A percentile compares a stretch with the other conserved stretches of the same genome.
phyloP scores from a whole-genome alignment of 30 jellyfish, hydroid and myxozoan species.

The Aurelia sp. region DNA sequence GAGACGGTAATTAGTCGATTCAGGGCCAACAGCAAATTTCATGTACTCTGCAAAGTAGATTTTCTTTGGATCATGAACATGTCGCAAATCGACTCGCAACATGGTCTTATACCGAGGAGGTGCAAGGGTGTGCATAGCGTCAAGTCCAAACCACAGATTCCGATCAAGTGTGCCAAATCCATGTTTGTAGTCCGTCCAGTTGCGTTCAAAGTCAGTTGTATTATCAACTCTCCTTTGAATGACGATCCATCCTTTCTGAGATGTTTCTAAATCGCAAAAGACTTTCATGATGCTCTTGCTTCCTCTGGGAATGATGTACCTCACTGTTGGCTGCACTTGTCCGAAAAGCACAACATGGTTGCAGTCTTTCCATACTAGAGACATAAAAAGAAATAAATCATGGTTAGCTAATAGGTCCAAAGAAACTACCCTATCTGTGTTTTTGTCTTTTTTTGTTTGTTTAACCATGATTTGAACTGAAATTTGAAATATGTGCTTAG shows the following conservation, averaged over 20 bases:
- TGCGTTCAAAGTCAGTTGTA: slow-evolving; percentile 25
- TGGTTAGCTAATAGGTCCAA: too few relatives aligned
- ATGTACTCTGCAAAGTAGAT: slow-evolving; percentile 33
- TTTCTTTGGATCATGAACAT: neutral
- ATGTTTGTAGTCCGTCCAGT: slow-evolving; percentile 35
- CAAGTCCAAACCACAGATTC: slow-evolving; percentile 42
- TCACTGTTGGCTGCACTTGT: too few relatives aligned
- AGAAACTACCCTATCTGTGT: too few relatives aligned
- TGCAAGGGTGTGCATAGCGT: slow-evolving; percentile 17
- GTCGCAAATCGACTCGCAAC: slow-evolving; percentile 28
- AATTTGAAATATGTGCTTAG: too few relatives aligned
- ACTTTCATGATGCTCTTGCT: too few relatives aligned
- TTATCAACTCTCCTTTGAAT: slow-evolving; percentile 44
- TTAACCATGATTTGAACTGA: too few relatives aligned
- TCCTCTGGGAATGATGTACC: too few relatives aligned
- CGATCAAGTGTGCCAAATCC: slow-evolving; percentile 35
- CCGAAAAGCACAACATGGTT: too few relatives aligned
- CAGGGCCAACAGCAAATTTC: slow-evolving; percentile 24
- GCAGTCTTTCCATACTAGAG: too few relatives aligned
- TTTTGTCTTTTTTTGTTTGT: too few relatives aligned
- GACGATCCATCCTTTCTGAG: slow-evolving; percentile 51
- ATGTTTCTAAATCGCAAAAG: too few relatives aligned
- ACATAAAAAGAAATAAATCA: too few relatives aligned
- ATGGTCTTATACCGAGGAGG: slow-evolving; percentile 9
- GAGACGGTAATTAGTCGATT: slow-evolving; percentile 23